Percentiles rank a stretch among this genome's conserved stretches.
Conservation (phyloP, 2,113 vertebrate species). For the Gobiocypris rarus region DNA sequence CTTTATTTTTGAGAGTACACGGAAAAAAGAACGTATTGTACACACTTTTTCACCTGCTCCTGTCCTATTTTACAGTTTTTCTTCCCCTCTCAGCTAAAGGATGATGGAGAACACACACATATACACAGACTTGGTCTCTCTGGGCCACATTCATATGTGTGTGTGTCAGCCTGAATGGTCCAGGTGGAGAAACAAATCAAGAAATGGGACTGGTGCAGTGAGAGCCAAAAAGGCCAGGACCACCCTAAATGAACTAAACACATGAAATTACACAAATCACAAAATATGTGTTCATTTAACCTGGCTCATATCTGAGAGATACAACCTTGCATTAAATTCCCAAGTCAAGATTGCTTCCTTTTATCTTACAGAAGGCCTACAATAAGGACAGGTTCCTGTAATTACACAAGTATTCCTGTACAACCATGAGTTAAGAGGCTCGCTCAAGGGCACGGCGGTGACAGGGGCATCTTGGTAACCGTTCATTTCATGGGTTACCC, state of each 20-base stretch:
- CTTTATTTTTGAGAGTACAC: not conserved
- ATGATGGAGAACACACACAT: slow-evolving; percentile 2
- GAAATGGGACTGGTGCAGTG: not conserved
- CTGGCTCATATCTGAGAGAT: not conserved
- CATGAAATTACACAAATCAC: slow-evolving; percentile 25
- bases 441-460: slow-evolving; percentile 11
- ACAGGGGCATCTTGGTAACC: slow-evolving; percentile 24
- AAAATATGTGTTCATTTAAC: slow-evolving; percentile 37
- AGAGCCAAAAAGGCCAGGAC: slow-evolving; percentile 21
- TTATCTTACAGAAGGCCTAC: slow-evolving; percentile 29
- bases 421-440: slow-evolving; percentile 21
- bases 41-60: not conserved
- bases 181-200: slow-evolving; percentile 14
- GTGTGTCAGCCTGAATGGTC: not conserved
- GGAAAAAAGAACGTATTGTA: not conserved
- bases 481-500: slow-evolving; percentile 13
- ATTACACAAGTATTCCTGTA: slow-evolving; percentile 27
- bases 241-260: slow-evolving; percentile 36
- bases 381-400: slow-evolving; percentile 32
- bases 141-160: not conserved
- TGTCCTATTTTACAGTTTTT: not conserved
- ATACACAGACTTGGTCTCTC: not conserved
- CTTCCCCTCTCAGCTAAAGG: not conserved
- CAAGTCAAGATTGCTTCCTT: slow-evolving; percentile 28
- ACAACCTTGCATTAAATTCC: slow-evolving; percentile 13